Evolutionary conservation across 2,113 vertebrate genomes (phyloP), one percentile per base, ranked within the genome.

Genomic region (Hypomesus transpacificus): DNA sequence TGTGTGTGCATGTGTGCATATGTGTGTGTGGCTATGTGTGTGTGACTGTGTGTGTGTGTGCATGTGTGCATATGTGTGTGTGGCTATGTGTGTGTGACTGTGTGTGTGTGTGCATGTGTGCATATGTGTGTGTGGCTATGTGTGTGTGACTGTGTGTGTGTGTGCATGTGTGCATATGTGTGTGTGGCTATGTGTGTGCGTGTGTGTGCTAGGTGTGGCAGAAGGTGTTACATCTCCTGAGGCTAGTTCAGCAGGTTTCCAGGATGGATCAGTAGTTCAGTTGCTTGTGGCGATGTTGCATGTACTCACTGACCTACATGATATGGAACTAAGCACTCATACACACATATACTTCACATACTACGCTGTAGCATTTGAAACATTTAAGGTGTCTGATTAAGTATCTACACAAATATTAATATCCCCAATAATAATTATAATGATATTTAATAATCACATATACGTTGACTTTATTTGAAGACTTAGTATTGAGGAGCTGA

Each of bases 181-280:
- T n/a, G n/a, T n/a, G n/a, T n/a, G n/a, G n/a, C n/a, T n/a, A 6
- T 63, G 14, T 20, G 17, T 2, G 16, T 3, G 34, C 7, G 28
- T 31, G 14, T 67, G 11, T 57, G 24, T 39, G 34, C 39, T 53
- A 74, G 80, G 74, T 79, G 80, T 79, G 77, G 80, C 81, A 81
- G 79, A 75, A 82, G 85, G 76, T 77, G 79, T 51, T 73, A 77
- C 69, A 80, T 82, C 78, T 87, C 89, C 86, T 82, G 70, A 80
- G 87, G 86, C 81, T 77, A 84, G 51, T 75, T 87, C 80, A 75
- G 84, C 82, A 85, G 85, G 77, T 80, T 86, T 87, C 88, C 88
- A 84, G 83, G 84, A 86, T 67, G 82, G 69, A 80, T 68, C 79
- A 79, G 76, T 77, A 71, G 84, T 84, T 89, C 75, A 87, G 81